Percentiles rank a stretch among this genome's conserved stretches.
phyloP scores from a whole-genome alignment of 2,888 invertebrate species.

The Aleiodes leptofemur region DNA sequence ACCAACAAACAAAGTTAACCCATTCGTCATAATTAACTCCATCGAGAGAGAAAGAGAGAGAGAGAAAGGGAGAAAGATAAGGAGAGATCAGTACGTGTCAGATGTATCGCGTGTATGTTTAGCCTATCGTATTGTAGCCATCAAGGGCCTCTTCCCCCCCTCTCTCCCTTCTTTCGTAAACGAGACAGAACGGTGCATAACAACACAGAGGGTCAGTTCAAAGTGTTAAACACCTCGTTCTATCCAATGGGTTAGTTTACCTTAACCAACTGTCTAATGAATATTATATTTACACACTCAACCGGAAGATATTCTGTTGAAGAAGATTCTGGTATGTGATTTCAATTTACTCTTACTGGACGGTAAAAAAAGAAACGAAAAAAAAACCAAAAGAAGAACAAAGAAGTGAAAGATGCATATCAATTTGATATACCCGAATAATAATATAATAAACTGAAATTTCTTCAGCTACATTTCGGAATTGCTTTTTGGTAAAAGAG shows the following conservation, averaged over 20 bases:
- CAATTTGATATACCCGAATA: background rate
- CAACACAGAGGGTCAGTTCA: conserved; percentile 32
- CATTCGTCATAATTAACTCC: conserved; percentile 52
- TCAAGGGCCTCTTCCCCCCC: conserved; percentile 31
- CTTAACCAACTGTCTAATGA: conserved; percentile 1
- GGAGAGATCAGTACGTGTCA: conserved; percentile 35
- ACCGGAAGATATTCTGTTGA: background rate
- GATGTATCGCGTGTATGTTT: conserved; percentile 38
- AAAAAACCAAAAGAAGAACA: background rate
- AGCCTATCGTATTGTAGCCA: conserved; percentile 38
- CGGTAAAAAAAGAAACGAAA: background rate
- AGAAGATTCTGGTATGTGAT: conserved; percentile 7
- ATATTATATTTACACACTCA: conserved; percentile 10
- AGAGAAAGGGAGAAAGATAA: conserved; percentile 12
- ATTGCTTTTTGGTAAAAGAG: conserved; percentile 19
- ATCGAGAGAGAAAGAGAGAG: conserved; percentile 32
- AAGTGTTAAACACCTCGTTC: conserved; percentile 6
- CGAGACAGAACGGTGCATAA: conserved; percentile 19
- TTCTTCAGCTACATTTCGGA: conserved; percentile 2
- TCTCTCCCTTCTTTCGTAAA: background rate
- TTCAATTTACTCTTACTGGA: background rate
- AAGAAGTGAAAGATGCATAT: background rate
- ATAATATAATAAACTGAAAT: conserved; percentile 12
- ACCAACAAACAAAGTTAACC: conserved; percentile 23
- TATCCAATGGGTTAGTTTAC: background rate